Evolutionary conservation across 2,113 vertebrate species (phyloP).

Genomic region (Tautogolabrus adspersus): DNA sequence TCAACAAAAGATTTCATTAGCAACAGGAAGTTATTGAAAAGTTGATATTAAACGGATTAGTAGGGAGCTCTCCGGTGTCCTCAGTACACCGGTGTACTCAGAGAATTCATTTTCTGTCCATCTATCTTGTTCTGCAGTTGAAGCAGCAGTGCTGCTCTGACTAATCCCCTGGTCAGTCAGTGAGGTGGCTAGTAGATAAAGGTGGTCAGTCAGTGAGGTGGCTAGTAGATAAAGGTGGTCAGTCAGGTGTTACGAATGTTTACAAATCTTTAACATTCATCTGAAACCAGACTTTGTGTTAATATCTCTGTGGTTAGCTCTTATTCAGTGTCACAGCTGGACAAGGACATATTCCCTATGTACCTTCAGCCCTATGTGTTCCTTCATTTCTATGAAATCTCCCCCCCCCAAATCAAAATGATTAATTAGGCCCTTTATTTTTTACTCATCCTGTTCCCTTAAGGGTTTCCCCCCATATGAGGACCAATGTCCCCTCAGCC

Average conservation of each 20-base stretch:
- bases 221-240: constrained; percentile 22
- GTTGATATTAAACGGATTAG: constrained; percentile 20
- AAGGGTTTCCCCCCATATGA: too few relatives aligned
- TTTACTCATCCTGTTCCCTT: too few relatives aligned
- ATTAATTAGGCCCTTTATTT: too few relatives aligned
- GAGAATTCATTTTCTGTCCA: constrained; percentile 31
- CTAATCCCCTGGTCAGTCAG: constrained; percentile 8
- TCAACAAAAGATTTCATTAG: constrained; percentile 25
- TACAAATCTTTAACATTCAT: background rate
- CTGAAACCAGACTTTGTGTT: constrained; percentile 8
- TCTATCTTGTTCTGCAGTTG: constrained; percentile 31
- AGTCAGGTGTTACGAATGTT: constrained; percentile 12
- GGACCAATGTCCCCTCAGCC: too few relatives aligned
- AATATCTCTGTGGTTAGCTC: constrained; percentile 7
- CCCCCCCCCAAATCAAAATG: too few relatives aligned
- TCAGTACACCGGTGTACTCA: background rate
- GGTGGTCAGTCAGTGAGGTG: too few relatives aligned
- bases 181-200: too few relatives aligned
- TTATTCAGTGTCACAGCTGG: background rate
- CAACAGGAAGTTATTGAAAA: constrained; percentile 22
- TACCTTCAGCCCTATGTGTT: too few relatives aligned
- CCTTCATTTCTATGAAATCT: too few relatives aligned
- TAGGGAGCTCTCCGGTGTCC: constrained; percentile 24
- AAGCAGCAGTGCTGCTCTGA: constrained; percentile 13
- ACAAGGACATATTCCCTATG: too few relatives aligned